Conservation (phyloP, 2,888 invertebrate genomes). For the Lamellibrachia satsuma region DNA sequence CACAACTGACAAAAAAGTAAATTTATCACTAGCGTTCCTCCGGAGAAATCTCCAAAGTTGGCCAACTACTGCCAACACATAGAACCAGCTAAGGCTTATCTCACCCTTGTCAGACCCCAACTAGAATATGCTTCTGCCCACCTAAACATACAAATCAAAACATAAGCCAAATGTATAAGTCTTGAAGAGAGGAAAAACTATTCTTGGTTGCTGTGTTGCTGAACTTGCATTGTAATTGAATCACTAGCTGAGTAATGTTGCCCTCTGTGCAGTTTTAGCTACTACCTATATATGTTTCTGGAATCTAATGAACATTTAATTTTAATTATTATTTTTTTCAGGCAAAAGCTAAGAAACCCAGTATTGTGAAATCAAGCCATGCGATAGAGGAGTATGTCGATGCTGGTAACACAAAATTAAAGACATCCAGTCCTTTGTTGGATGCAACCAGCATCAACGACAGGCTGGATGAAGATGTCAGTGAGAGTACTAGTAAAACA, state of each 20-base stretch:
- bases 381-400: background rate
- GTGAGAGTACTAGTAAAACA: background rate
- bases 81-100: too few species aligned
- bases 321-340: background rate
- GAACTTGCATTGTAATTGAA: background rate
- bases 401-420: background rate
- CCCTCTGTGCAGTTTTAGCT: background rate
- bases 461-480: background rate
- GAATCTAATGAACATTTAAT: background rate
- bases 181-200: too few species aligned
- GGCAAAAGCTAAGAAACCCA: background rate
- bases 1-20: too few species aligned
- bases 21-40: too few species aligned
- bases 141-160: too few species aligned
- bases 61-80: too few species aligned
- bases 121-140: too few species aligned
- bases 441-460: background rate
- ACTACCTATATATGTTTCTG: background rate
- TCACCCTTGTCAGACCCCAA: too few species aligned
- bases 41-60: too few species aligned
- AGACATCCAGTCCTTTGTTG: background rate
- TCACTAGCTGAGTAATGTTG: background rate
- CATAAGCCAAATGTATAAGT: too few species aligned
- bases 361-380: background rate
- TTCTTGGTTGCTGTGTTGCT: background rate